Base-by-base conservation (phyloP, 2,113 vertebrate species). In the Hiodon alosoides region DNA sequence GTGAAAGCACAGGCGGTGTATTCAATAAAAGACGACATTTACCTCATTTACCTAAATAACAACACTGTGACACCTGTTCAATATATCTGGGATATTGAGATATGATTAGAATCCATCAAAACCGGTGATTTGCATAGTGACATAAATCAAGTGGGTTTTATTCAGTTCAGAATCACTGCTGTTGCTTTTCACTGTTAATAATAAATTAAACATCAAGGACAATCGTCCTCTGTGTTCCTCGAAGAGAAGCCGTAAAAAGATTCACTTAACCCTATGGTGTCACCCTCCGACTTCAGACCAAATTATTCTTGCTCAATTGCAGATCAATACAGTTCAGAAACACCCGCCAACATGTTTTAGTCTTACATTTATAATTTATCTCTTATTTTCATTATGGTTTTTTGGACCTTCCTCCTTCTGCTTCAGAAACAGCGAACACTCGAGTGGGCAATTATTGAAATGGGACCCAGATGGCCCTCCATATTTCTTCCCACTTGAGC, bases 401-500 rank as follows among this genome's bases (percentile, higher is more conserved):
- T 68, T 80, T 59, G 50, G 16, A 70, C 87, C 90, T 92, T 59
- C 91, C 86, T 92, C 88, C 90, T 88, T 92, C 90, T 89, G 89
- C 88, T 92, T 52, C 5, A n/a, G 2, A 62, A 53, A 13, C 5
- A 57, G 31, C 51, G 31, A 88, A 90, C 90, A 91, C 92, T 93
- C 91, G 90, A 91, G 92, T 92, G 90, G 93, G 91, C 94, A 94
- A 93, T 95, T 94, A 94, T 93, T 92, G 93, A 94, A 94, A 94
- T 93, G 91, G 93, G 93, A 91, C 92, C 88, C 84, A 91, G 92
- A 91, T 92, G 91, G 93, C 90, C 93, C 92, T 93, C 93, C 93
- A 94, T 95, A 85, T 91, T 93, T 93, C 94, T 93, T 91, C 93
- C 87, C 80, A 91, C 90, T 89, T 87, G 90, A 94, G 94, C 87